phyloP scores from a whole-genome alignment of 2,797 vertebrate genomes.

The Acrossocheilus wenchowensis region DNA sequence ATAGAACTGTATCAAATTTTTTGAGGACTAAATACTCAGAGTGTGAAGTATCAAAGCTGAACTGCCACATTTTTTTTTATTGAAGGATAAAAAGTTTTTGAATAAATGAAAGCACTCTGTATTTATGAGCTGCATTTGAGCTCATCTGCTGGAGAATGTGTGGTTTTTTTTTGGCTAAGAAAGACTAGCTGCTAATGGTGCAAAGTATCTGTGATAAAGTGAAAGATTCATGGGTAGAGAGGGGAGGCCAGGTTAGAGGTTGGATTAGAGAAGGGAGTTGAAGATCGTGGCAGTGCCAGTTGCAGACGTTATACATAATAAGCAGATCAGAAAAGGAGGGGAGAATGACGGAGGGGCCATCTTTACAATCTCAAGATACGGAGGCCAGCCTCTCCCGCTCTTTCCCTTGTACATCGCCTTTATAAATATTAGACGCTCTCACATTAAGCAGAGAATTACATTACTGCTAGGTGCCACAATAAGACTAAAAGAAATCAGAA shows the following conservation, averaged over 20 bases:
- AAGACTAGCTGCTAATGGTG: neutral
- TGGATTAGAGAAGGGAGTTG: slow-evolving; percentile 41
- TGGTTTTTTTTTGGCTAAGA: neutral
- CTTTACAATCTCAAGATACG: slow-evolving; percentile 46
- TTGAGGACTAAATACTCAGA: neutral
- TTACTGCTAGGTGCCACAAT: neutral
- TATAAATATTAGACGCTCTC: slow-evolving; percentile 4
- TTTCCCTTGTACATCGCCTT: neutral
- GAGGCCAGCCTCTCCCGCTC: neutral
- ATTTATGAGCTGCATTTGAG: neutral
- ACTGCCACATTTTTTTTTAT: neutral
- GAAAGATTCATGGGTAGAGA: slow-evolving; percentile 1
- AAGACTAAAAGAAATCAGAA: neutral
- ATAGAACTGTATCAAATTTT: slow-evolving; percentile 16
- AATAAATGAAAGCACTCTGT: neutral
- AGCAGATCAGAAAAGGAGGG: slow-evolving; percentile 27
- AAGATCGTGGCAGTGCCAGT: slow-evolving; percentile 49
- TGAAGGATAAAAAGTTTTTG: neutral
- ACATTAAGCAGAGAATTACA: neutral
- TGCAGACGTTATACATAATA: slow-evolving; percentile 51
- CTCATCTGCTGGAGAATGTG: neutral
- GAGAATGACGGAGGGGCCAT: slow-evolving; percentile 32
- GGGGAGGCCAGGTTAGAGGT: slow-evolving; percentile 34
- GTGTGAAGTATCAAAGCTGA: neutral
- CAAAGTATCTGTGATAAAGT: neutral